Base-by-base conservation (phyloP, 2,888 invertebrate species). In the Aphodius granarius region DNA sequence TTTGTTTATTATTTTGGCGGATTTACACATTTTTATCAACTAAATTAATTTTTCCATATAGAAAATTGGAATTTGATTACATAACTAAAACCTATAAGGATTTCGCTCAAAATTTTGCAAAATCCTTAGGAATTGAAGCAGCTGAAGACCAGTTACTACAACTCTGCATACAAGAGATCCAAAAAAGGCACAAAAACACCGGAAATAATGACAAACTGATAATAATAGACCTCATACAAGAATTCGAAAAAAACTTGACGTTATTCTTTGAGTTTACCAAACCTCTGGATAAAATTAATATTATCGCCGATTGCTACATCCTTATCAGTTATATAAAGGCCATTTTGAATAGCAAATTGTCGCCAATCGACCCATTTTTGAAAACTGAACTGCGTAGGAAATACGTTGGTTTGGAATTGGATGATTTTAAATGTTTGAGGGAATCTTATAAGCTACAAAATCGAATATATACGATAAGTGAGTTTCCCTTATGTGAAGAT, bases 351-450 rank as follows among this genome's bases (percentile, higher is more conserved):
- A 89, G 91, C 0, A 90, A 91, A 84, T 88, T 93, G 13, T 93
- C 93, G 17, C 86, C 91, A 0, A 93, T 97, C 4, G 98, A 98
- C 88, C 96, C 97, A 0, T 92, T 95, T 0, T 92, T 94, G 76
- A 96, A 96, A 86, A 91, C 92, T 79, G 89, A 91, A 0, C 85
- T 96, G 0, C 95, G 95, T 86, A 89, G 93, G 9, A 86, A 90
- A 66, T 94, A 95, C 80, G 88, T 92, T 15, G 86, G 89, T 20
- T 92, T 95, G 81, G 94, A 96, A 84, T 90, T 94, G 2, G 84
- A 86, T 18, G 90, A 91, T 82, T 89, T 93, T 62, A 87, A 89
- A 13, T 87, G 87, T 9, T 85, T 93, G 70, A 86, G 90, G 6
- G 88, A 89, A 9, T 88, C 90, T 17, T 92, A 92, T 78, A 89